Percentiles rank a stretch among this genome's conserved stretches.
phyloP scores from a whole-genome alignment of 2,113 vertebrate genomes.

The Podilymbus podiceps region DNA sequence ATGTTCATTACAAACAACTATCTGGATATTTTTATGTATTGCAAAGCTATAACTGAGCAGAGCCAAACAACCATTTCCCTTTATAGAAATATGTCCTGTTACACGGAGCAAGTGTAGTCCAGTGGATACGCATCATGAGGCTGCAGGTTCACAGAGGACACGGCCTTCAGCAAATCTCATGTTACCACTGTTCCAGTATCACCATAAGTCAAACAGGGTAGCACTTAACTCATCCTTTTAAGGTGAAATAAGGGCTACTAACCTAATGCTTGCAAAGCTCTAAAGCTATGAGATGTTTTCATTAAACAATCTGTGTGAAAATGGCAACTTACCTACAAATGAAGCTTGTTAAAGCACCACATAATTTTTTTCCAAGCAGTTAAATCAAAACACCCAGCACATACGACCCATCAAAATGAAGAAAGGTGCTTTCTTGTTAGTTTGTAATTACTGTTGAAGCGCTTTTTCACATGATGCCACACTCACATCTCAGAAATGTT shows the following conservation, averaged over 20 bases:
- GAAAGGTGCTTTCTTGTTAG: background rate
- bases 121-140: background rate
- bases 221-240: background rate
- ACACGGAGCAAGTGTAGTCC: accelerated
- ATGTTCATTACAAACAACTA: background rate
- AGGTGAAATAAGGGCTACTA: background rate
- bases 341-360: background rate
- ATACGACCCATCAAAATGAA: background rate
- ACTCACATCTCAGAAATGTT: background rate
- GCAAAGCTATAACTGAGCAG: background rate
- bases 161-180: background rate
- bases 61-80: background rate
- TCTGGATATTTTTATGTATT: background rate
- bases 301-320: background rate
- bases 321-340: background rate
- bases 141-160: background rate
- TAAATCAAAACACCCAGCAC: background rate
- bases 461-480: background rate
- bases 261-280: background rate
- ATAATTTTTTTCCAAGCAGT: background rate
- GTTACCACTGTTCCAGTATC: background rate
- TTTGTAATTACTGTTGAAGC: background rate
- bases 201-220: background rate
- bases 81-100: background rate
- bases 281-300: background rate